Base-by-base conservation (phyloP, 2,797 vertebrate genomes). In the Heteromormyrus szaboi region DNA sequence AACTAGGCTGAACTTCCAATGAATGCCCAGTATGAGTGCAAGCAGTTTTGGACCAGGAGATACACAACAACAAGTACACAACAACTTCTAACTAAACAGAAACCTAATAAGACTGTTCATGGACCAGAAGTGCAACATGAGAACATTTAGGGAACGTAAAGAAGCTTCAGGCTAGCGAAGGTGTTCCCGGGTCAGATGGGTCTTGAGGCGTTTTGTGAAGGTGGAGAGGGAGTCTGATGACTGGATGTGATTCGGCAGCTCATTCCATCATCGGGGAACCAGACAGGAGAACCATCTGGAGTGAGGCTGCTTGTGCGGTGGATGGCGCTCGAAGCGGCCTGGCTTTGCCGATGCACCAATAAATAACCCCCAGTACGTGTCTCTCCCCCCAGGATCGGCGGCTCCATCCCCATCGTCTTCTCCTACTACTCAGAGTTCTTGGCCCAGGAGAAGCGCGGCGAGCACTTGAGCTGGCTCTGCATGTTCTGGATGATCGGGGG, bases 401-500 rank as follows among this genome's bases (percentile, higher is more conserved):
- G 98, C 56, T 99, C 98, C 90, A 99, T 99, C 92, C 98, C 98
- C 89, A 99, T 99, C 0, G 98, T 99, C 54, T 99, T 99, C 92
- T 99, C 98, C 87, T 99, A 99, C 91, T 99, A 98, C 93, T 99
- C 98, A 0, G 98, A 99, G 96, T 99, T 99, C 93, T 94, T 99
- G 95, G 98, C 98, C 0, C 98, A 98, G 96, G 98, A 99, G 95
- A 99, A 99, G 91, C 95, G 98, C 0, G 98, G 98, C 1, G 98
- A 99, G 88, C 98, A 99, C 90, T 94, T 99, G 91, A 99, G 98
- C 93, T 99, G 98, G 98, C 97, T 99, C 90, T 98, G 98, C 93
- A 99, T 99, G 98, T 99, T 99, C 93, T 99, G 98, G 98, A 99
- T 99, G 98, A 98, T 99, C 0, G 98, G 98, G 0, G 98, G 98